Evolutionary conservation across 1,140 invertebrate genomes (phyloP).

Genomic region (Aethina tumida): DNA sequence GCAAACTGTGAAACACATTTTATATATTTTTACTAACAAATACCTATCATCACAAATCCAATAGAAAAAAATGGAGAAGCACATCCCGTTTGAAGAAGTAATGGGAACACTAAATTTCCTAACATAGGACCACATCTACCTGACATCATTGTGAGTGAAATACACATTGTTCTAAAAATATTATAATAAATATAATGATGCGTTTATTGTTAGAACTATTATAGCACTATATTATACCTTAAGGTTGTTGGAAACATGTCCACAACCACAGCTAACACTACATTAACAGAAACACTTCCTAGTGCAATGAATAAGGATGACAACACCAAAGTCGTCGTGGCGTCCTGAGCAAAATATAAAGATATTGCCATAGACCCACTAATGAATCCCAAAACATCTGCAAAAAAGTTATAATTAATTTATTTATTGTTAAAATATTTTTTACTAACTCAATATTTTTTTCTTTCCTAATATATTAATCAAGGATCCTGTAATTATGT

Average conservation of each 20-base stretch:
- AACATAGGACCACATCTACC: constrained; percentile 24
- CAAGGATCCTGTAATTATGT: constrained; percentile 13
- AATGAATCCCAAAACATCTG: constrained; percentile 16
- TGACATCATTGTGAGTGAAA: constrained; percentile 24
- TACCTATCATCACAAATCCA: constrained; percentile 14
- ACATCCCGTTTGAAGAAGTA: constrained; percentile 24
- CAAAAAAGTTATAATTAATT: constrained; percentile 4
- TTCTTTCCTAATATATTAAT: constrained; percentile 22
- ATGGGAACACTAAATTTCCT: constrained; percentile 29
- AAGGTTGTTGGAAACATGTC: constrained; percentile 33
- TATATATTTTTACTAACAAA: too few relatives aligned
- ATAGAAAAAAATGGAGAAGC: constrained; percentile 27
- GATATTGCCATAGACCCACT: constrained; percentile 11
- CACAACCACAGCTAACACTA: constrained; percentile 24
- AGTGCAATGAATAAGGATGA: constrained; percentile 19
- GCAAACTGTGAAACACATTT: too few relatives aligned
- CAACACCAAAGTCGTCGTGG: constrained; percentile 11
- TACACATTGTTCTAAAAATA: constrained; percentile 26
- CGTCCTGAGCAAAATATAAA: constrained; percentile 23
- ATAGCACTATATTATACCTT: constrained; percentile 16
- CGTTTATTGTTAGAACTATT: not conserved
- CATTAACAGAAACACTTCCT: constrained; percentile 21
- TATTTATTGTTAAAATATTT: not conserved
- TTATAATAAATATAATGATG: constrained; percentile 2
- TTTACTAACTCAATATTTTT: constrained; percentile 15